Evolutionary conservation across 2,888 invertebrate species (phyloP), one percentile per base, ranked within the genome.

Genomic region (Apomyelois bistriatella): DNA sequence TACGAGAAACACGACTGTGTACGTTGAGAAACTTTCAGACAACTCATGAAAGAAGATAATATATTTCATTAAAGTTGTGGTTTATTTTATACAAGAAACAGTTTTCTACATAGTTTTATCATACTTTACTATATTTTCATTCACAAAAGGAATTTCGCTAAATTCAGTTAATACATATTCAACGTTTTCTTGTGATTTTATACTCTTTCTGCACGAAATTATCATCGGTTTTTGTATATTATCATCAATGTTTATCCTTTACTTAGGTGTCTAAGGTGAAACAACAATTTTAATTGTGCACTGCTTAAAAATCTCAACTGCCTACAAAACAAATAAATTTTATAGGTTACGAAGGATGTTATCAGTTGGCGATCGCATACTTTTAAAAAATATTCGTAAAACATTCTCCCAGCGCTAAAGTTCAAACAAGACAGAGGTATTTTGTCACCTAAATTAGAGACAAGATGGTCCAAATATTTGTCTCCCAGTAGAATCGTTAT

Each of bases 391-490:
- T 32, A 46, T 46, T 46, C 32, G 32, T 32, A 35, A 46, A 15
- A 46, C 46, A 32, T 46, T 46, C 46, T 16, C 16, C n/a, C 46
- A 46, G n/a, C 41, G 46, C 32, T 7, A 10, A 15, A 22, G 37
- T 37, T 36, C 58, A 53, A 52, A 38, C 48, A 48, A 37, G 48
- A 38, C 37, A 8, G 38, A 37, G 48, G 38, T 38, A 48, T 48
- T 38, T 28, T 22, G 15, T 13, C 48, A 48, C 48, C 37, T 48
- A 38, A 38, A 38, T 38, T 48, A 38, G 48, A 22, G 38, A 48
- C 28, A 37, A 32, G 16, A 50, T 41, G 40, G 28, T 50, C 40
- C 15, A 32, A 50, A 50, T 50, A 41, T 40, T 50, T 50, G 32
- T 40, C 30, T 16, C 49, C 9, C 15, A 30, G 22, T 22, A 40